Evolutionary conservation across 2,113 vertebrate genomes (phyloP).

Genomic region (Ammodytes dubius): DNA sequence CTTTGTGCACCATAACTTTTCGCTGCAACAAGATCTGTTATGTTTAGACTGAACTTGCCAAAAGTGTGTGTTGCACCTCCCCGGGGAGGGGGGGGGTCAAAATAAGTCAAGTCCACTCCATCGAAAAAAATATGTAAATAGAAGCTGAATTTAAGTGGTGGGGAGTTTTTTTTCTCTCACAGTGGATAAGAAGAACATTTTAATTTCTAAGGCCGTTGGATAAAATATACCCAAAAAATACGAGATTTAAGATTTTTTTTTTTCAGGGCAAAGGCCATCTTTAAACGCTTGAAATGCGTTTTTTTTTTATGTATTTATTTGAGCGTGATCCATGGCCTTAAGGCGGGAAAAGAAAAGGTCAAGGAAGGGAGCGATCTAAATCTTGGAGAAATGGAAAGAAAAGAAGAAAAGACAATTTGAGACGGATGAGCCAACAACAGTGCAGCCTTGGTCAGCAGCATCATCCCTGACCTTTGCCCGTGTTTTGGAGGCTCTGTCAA

Average conservation of each 20-base stretch:
- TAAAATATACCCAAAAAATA: slow-evolving; percentile 24
- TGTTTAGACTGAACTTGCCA: slow-evolving; percentile 9
- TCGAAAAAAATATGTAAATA: slow-evolving; percentile 34
- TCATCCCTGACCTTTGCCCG: background rate
- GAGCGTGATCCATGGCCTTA: background rate
- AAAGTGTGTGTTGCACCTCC: background rate
- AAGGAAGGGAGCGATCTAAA: background rate
- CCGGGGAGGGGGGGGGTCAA: background rate
- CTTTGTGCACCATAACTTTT: slow-evolving; percentile 10
- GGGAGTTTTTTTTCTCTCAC: background rate
- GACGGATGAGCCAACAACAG: background rate
- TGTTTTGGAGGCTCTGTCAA: background rate
- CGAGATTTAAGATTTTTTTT: slow-evolving; percentile 12
- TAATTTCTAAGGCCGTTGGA: slow-evolving; percentile 9
- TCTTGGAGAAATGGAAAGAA: background rate
- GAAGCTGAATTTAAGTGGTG: background rate
- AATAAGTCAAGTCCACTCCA: slow-evolving; percentile 31
- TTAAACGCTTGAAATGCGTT: slow-evolving; percentile 1
- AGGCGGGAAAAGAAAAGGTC: background rate
- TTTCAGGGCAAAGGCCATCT: background rate
- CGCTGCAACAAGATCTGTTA: background rate
- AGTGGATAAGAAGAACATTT: slow-evolving; percentile 3
- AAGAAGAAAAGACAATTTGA: background rate
- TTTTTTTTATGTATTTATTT: background rate
- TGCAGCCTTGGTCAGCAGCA: background rate